These are phyloP conservation scores for Cossypha polioptera DNA, from an alignment of 2,797 vertebrate species.

Conservation along the genomic window DNA sequence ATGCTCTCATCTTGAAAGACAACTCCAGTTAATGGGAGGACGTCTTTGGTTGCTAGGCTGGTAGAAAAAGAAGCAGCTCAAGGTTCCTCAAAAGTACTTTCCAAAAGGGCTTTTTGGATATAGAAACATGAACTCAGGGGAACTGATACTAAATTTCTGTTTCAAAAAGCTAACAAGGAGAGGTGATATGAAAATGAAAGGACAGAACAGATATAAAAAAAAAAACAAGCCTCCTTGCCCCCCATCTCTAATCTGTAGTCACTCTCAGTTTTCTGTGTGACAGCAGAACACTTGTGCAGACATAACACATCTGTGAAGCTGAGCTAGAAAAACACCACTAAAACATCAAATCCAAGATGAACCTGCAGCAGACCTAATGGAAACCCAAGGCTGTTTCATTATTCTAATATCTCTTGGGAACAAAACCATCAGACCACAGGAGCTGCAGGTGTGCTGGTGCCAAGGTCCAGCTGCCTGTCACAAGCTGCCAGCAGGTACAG, in stretches of 20 bases:
- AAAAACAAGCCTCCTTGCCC: background rate
- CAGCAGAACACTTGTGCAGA: background rate
- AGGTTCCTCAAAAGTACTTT: background rate
- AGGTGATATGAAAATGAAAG: background rate
- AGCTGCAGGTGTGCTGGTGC: background rate
- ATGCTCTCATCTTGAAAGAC: constrained; percentile 17
- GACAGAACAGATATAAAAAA: background rate
- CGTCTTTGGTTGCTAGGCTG: background rate
- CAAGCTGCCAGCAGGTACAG: background rate
- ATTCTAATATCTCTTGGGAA: background rate
- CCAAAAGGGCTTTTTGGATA: background rate
- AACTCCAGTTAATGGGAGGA: background rate
- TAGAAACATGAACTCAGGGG: background rate
- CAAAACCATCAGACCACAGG: background rate
- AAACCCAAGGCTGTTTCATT: background rate
- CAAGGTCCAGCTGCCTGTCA: background rate
- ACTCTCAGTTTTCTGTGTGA: background rate
- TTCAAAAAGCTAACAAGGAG: background rate
- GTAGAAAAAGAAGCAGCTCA: background rate
- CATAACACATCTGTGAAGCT: background rate
- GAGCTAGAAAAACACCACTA: background rate
- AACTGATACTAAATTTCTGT: background rate
- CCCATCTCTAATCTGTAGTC: background rate
- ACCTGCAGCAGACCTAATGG: background rate
- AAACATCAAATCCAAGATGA: background rate